Base-by-base conservation (phyloP, 2,113 vertebrate species). In the Cynopterus brachyotis region DNA sequence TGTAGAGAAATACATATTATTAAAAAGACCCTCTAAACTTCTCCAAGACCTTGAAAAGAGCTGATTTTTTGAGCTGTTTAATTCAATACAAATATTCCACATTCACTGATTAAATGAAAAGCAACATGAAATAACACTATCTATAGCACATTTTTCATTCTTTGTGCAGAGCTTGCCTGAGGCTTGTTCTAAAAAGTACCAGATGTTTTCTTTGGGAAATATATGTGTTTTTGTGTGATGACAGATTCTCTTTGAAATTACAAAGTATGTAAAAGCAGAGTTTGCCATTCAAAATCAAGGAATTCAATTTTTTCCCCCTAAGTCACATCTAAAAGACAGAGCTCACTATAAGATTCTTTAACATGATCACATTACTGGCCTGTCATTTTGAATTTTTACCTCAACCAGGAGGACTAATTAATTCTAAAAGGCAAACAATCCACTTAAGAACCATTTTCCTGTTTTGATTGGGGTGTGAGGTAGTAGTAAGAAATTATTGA, bases 241-340 rank as follows among this genome's bases (percentile, higher is more conserved):
- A 98, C 98, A 99, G 98, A 99, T 98, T 97, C 98, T 98, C 97
- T 99, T 99, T 99, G 98, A 98, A 98, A 99, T 98, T 98, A 96
- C 86, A 94, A 98, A 98, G 97, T 98, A 98, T 98, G 97, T 98
- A 99, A 99, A 98, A 98, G 98, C 96, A 98, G 96, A 98, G 96
- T 98, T 98, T 98, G 97, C 97, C 97, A 98, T 99, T 98, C 97
- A 95, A 98, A 98, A 98, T 98, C 96, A 98, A 98, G 98, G 99
- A 99, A 98, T 98, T 98, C 97, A 98, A 96, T 98, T 98, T 98
- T 98, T 98, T 98, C 95, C 96, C 97, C 98, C 95, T 96, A 97
- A 98, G 92, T 97, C 97, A 96, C 60, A 2, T 97, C 95, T 96
- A 95, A 98, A 98, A 97, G 97, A 97, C 89, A 98, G 98, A 98